These are phyloP conservation scores for Automeris io DNA, from an alignment of 2,888 invertebrate genomes.

Conservation along the genomic window DNA sequence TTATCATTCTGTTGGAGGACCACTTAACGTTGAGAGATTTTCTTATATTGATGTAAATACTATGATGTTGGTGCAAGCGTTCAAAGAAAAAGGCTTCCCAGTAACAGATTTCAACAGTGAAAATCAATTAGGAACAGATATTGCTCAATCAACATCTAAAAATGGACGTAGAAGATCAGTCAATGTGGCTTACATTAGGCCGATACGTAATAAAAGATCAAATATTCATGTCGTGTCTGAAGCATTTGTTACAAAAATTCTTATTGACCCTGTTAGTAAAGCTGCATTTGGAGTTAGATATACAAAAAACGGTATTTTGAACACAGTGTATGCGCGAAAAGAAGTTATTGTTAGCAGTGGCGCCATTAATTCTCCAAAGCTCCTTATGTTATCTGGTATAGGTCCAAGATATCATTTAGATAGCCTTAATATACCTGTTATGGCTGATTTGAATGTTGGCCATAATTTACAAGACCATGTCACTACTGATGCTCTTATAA, in stretches of 20 bases:
- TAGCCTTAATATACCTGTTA: slow-evolving; percentile 68
- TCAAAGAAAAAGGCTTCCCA: slow-evolving; percentile 78
- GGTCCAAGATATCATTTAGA: slow-evolving; percentile 77
- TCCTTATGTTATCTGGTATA: slow-evolving; percentile 81
- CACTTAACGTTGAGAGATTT: slow-evolving; percentile 80
- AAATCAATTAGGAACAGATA: slow-evolving; percentile 78
- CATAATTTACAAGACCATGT: slow-evolving; percentile 86
- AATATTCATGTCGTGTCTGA: slow-evolving; percentile 72
- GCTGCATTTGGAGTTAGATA: slow-evolving; percentile 61
- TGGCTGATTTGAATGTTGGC: slow-evolving; percentile 82
- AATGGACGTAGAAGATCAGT: slow-evolving; percentile 79
- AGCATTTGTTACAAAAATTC: slow-evolving; percentile 73
- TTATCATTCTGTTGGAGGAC: slow-evolving; percentile 79
- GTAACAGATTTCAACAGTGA: slow-evolving; percentile 77
- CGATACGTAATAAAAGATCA: slow-evolving; percentile 72
- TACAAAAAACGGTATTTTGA: slow-evolving; percentile 53
- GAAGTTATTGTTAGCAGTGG: slow-evolving; percentile 80
- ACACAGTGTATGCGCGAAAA: slow-evolving; percentile 67
- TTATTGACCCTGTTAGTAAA: slow-evolving; percentile 76
- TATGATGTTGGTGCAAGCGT: slow-evolving; percentile 75
- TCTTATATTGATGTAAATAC: slow-evolving; percentile 79
- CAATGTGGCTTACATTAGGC: slow-evolving; percentile 81
- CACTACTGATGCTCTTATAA: slow-evolving; percentile 75
- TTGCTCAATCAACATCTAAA: slow-evolving; percentile 78
- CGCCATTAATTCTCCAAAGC: slow-evolving; percentile 78